Percentiles rank a stretch among this genome's conserved stretches.
Evolutionary conservation across 2,888 invertebrate species (phyloP).

Genomic region (Trichogramma evanescens): DNA sequence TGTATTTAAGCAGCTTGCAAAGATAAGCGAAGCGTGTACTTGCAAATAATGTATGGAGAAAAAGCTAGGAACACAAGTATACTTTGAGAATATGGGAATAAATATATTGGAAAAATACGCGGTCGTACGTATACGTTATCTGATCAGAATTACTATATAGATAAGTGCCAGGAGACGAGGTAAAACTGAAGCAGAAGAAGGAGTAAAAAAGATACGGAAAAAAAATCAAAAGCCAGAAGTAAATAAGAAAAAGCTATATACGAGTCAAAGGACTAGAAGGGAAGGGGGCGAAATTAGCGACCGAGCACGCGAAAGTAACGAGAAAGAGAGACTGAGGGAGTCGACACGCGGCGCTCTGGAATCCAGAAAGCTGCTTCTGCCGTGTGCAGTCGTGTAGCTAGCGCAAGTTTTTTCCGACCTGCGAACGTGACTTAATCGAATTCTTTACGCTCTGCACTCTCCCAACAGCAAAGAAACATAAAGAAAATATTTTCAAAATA

Average conservation of each 20-base stretch:
- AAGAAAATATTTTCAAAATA: no score
- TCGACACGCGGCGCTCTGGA: not conserved
- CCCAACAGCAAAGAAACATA: no score
- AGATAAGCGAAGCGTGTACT: no score
- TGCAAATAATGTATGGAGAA: no score
- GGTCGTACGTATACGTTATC: no score
- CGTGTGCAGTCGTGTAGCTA: not conserved
- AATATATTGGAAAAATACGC: no score
- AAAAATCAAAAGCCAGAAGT: no score
- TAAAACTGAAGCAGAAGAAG: not conserved
- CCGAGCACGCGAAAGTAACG: constrained; percentile 7
- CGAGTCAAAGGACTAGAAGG: not conserved
- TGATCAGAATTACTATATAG: no score
- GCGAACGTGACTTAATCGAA: constrained; percentile 11
- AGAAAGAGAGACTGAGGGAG: not conserved
- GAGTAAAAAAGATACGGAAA: not conserved
- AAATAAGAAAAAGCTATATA: no score
- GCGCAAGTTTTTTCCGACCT: not conserved
- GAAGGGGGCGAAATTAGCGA: constrained; percentile 8
- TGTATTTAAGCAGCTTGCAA: no score
- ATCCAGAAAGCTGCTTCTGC: constrained; percentile 2
- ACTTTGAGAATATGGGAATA: no score
- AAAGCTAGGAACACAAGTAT: no score
- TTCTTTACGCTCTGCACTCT: constrained; percentile 15
- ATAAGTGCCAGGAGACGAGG: not conserved